These are phyloP conservation scores for Sebastes hopkinsi DNA, from an alignment of 2,797 vertebrate genomes.

Conservation along the genomic window DNA sequence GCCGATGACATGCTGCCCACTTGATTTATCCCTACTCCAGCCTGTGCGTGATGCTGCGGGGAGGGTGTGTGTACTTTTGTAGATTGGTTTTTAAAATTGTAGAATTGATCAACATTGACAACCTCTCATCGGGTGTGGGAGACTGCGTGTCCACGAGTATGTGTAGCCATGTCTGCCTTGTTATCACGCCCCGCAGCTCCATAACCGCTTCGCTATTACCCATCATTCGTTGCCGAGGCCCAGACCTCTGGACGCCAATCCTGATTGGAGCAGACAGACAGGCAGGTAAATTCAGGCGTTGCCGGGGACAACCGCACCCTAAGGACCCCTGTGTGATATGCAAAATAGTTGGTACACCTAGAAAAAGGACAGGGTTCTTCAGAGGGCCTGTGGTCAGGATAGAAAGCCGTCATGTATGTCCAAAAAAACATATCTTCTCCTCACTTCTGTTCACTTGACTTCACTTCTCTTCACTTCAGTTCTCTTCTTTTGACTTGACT, in stretches of 20 bases:
- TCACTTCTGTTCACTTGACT: background rate
- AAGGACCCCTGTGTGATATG: constrained; percentile 2
- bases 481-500: background rate
- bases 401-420: background rate
- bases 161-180: constrained; percentile 2
- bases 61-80: background rate
- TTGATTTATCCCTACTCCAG: constrained; percentile 20
- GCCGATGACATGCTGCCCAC: constrained; percentile 16
- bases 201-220: constrained; percentile 25
- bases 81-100: constrained; percentile 40
- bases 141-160: background rate
- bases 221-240: constrained; percentile 37
- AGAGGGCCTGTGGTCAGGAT: background rate
- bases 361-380: background rate
- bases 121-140: background rate
- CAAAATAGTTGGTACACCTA: background rate
- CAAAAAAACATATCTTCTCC: background rate
- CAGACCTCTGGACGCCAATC: constrained; percentile 10
- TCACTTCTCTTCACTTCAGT: no score
- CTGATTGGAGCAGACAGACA: constrained; percentile 50
- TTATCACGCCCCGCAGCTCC: constrained; percentile 25
- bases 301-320: constrained; percentile 2
- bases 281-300: constrained; percentile 25
- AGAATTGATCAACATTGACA: constrained; percentile 40
- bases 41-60: background rate